Evolutionary conservation across 2,888 invertebrate genomes (phyloP).

Genomic region (Zeuzera pyrina): DNA sequence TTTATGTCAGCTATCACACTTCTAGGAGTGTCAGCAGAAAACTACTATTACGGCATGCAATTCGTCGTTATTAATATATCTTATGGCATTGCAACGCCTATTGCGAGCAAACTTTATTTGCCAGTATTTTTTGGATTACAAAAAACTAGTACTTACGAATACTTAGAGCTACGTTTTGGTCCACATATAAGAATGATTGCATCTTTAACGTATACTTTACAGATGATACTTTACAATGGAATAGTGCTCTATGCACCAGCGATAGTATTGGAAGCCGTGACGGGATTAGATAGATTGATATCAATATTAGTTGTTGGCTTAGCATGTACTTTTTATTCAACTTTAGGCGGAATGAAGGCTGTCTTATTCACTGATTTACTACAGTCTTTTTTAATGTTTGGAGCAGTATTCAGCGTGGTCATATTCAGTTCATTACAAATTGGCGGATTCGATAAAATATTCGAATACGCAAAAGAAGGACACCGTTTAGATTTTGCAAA

Average conservation of each 20-base stretch:
- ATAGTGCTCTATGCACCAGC: constrained; percentile 96
- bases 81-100: constrained; percentile 82
- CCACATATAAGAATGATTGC: constrained; percentile 81
- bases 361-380: constrained; percentile 91
- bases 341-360: constrained; percentile 93
- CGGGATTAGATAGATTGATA: constrained; percentile 80
- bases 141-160: constrained; percentile 93
- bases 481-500: constrained; percentile 80
- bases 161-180: constrained; percentile 91
- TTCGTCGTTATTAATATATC: constrained; percentile 85
- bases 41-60: constrained; percentile 86
- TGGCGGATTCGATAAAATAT: constrained; percentile 81
- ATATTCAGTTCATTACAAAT: constrained; percentile 79
- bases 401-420: constrained; percentile 84
- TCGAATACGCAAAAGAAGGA: constrained; percentile 78
- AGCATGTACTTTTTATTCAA: constrained; percentile 90
- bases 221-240: constrained; percentile 92
- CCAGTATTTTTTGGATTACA: constrained; percentile 90
- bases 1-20: constrained; percentile 94
- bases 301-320: constrained; percentile 84
- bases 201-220: constrained; percentile 87
- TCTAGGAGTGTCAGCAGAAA: constrained; percentile 91
- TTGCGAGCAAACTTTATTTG: constrained; percentile 83
- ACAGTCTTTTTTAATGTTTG: constrained; percentile 89
- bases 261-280: constrained; percentile 88